A percentile compares a stretch with the other conserved stretches of the same genome.
Evolutionary conservation across 2,797 vertebrate genomes (phyloP).

Genomic region (Coregonus suidteri): DNA sequence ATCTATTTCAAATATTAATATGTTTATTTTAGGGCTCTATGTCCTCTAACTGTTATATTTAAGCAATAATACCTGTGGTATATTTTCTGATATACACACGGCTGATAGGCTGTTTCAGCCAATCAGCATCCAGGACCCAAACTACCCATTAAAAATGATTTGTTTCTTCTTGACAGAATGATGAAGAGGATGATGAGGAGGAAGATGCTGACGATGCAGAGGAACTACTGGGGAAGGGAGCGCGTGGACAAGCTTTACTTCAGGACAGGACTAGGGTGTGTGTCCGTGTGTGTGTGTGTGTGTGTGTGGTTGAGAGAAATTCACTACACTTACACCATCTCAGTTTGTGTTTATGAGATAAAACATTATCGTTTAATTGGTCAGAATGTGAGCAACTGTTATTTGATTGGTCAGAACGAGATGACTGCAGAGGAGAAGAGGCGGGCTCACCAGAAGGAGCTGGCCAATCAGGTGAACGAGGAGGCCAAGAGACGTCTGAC

Average conservation of each 20-base stretch:
- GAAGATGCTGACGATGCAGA: conserved; percentile 89
- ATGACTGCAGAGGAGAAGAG: conserved; percentile 95
- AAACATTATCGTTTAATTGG: neutral
- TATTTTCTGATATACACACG: too few relatives aligned
- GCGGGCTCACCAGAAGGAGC: conserved; percentile 89
- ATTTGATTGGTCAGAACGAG: conserved; percentile 79
- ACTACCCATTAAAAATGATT: too few relatives aligned
- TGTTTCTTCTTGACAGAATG: conserved; percentile 76
- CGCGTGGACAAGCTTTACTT: conserved; percentile 83
- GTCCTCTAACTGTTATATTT: too few relatives aligned
- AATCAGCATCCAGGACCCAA: too few relatives aligned
- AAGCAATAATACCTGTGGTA: too few relatives aligned
- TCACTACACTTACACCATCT: neutral
- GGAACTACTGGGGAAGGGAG: conserved; percentile 88
- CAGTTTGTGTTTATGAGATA: neutral
- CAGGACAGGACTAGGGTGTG: conserved; percentile 89
- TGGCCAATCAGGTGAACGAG: conserved; percentile 89
- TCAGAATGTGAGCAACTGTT: neutral
- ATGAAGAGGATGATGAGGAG: conserved; percentile 94
- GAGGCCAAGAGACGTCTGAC: conserved; percentile 89
- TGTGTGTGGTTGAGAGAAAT: neutral
- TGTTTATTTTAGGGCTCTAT: too few relatives aligned
- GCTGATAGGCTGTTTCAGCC: too few relatives aligned
- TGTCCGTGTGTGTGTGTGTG: conserved; percentile 41
- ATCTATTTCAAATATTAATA: neutral